Evolutionary conservation across 2,888 invertebrate genomes (phyloP).

Genomic region (Acleris cristana): DNA sequence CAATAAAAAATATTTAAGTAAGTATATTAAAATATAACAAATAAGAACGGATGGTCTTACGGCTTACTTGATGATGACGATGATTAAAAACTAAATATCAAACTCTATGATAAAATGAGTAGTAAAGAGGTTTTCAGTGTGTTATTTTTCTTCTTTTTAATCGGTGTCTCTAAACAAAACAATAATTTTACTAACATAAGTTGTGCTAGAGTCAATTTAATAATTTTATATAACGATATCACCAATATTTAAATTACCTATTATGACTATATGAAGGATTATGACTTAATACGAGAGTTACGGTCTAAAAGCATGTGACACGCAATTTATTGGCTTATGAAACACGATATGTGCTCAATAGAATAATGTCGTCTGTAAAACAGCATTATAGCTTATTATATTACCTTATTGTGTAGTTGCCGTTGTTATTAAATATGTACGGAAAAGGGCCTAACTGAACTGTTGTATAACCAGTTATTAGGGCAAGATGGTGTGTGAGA

Average conservation of each 20-base stretch:
- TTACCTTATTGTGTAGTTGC: slow-evolving; percentile 18
- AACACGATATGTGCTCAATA: slow-evolving; percentile 61
- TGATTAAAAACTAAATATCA: too few species aligned
- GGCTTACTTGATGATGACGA: too few species aligned
- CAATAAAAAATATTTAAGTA: too few species aligned
- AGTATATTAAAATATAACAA: too few species aligned
- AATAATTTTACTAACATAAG: slow-evolving; percentile 49
- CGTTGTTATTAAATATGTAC: slow-evolving; percentile 33
- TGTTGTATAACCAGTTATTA: slow-evolving; percentile 11
- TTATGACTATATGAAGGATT: slow-evolving; percentile 15
- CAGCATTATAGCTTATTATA: slow-evolving; percentile 40
- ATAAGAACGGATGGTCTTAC: too few species aligned
- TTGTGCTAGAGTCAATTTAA: slow-evolving; percentile 66
- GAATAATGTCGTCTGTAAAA: slow-evolving; percentile 51
- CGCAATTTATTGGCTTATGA: slow-evolving; percentile 54
- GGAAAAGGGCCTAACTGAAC: slow-evolving; percentile 26
- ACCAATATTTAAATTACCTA: slow-evolving; percentile 20
- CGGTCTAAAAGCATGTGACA: slow-evolving; percentile 33
- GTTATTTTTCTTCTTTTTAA: background rate
- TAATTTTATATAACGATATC: slow-evolving; percentile 46
- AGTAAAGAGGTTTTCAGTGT: too few species aligned
- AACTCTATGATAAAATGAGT: too few species aligned
- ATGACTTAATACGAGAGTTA: slow-evolving; percentile 36
- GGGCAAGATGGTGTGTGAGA: background rate
- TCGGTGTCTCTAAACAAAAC: slow-evolving; percentile 18